Base-by-base conservation (phyloP, 2,888 invertebrate genomes). In the Barypeithes pellucidus region DNA sequence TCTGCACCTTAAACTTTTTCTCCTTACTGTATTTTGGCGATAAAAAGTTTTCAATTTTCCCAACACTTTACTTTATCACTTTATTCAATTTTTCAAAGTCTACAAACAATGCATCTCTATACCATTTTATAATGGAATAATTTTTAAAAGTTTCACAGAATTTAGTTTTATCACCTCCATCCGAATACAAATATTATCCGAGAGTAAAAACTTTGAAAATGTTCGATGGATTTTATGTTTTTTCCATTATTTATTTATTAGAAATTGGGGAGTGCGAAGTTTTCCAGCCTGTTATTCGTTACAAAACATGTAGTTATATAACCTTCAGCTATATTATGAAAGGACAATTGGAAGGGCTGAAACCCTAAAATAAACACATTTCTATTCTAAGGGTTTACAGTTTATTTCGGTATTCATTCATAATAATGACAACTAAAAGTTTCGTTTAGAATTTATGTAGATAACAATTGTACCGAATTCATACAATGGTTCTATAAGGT, bases 11-110 rank as follows among this genome's bases (percentile, higher is more conserved):
- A 29, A 29, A 2, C 9, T 16, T 16, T 16, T 47, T 12, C 20
- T 9, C 11, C 1, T 47, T 12, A 20, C 47, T 47, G 47, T 20
- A 52, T 24, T 24, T 5, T 24, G 5, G 5, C 22, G 22, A 52
- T 52, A 52, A 52, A n/a, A 52, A 52, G 24, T 52, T 52, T 52
- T n/a, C 52, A 52, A 52, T 52, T 52, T 52, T 24, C 24, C 47
- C 20, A 47, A 47, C 47, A 11, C 12, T 47, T 52, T 8, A 11
- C n/a, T 52, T 52, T 52, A 52, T 47, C 52, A 24, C 24, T n/a
- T 52, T 52, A 52, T 52, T 52, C 52, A 52, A 5, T 52, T 52
- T 52, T 47, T 20, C 24, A 52, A 24, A 52, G 52, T 52, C 52
- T 52, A 52, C 52, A 12, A 52, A 52, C 22, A 5, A 52, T 24